Evolutionary conservation across 2,113 vertebrate species (phyloP).

Genomic region (Oophaga pumilio): DNA sequence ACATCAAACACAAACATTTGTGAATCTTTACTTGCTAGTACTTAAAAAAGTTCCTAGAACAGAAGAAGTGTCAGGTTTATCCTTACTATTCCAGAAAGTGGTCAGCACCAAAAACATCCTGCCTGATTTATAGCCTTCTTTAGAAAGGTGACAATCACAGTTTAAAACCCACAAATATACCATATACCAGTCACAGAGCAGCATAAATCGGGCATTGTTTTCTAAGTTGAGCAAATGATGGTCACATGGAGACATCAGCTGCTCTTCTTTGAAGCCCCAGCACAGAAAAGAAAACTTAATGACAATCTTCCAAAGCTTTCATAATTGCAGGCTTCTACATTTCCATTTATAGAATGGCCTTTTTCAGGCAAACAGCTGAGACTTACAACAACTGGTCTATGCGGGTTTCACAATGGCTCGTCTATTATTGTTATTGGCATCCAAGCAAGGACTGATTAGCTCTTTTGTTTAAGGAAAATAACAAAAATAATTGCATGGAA

Average conservation of each 20-base stretch:
- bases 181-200: background rate
- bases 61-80: background rate
- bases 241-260: conserved; percentile 28
- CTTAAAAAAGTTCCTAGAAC: conserved; percentile 5
- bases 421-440: conserved; percentile 43
- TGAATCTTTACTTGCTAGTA: background rate
- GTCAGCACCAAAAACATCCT: background rate
- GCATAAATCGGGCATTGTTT: conserved; percentile 1
- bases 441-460: conserved; percentile 11
- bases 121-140: background rate
- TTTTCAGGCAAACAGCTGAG: conserved; percentile 12
- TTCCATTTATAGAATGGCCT: conserved; percentile 42
- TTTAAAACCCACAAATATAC: background rate
- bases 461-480: conserved; percentile 41
- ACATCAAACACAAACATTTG: conserved; percentile 19
- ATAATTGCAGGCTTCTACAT: conserved; percentile 31
- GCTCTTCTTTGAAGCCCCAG: conserved; percentile 4
- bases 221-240: background rate
- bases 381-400: conserved; percentile 30
- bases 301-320: conserved; percentile 28
- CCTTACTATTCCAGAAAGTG: conserved; percentile 12
- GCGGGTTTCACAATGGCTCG: conserved; percentile 24
- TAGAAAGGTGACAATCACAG: background rate
- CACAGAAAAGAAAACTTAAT: conserved; percentile 10
- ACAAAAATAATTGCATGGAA: conserved; percentile 34